These are phyloP conservation scores for Cantharis lateralis DNA, from an alignment of 2,888 invertebrate species.

Conservation along the genomic window DNA sequence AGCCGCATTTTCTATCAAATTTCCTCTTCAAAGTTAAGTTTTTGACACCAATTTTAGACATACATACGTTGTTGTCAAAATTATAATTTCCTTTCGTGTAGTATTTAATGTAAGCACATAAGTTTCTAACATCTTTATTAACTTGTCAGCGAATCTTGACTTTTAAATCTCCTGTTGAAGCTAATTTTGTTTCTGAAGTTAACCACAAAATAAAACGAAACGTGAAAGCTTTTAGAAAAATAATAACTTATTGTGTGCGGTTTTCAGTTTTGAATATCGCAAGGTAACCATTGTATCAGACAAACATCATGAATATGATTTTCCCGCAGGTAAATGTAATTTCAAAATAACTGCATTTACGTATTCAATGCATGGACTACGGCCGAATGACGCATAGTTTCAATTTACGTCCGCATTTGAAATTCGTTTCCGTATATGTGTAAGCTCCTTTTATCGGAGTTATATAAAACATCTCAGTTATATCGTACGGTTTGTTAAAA, in stretches of 20 bases:
- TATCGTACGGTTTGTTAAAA: constrained; percentile 1
- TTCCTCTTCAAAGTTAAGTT: neutral
- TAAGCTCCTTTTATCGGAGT: constrained; percentile 31
- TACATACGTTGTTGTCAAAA: neutral
- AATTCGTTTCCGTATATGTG: constrained; percentile 39
- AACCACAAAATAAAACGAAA: neutral
- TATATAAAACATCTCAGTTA: constrained; percentile 30
- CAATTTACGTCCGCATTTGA: constrained; percentile 41
- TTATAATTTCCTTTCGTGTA: neutral
- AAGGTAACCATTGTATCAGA: neutral
- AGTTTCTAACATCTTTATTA: neutral
- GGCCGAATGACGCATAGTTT: constrained; percentile 37
- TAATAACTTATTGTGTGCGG: neutral
- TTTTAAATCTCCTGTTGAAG: neutral
- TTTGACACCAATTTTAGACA: neutral
- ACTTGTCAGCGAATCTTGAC: neutral
- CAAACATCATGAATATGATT: neutral
- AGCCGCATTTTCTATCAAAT: neutral
- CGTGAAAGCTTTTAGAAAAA: neutral
- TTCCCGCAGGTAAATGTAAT: constrained; percentile 3
- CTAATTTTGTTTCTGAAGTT: neutral
- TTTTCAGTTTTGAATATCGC: neutral
- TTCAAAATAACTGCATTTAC: constrained; percentile 19
- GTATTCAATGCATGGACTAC: constrained; percentile 29
- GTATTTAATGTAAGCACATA: neutral